Percentiles rank a stretch among this genome's conserved stretches.
These are phyloP conservation scores for Hipposideros larvatus DNA, from an alignment of 2,797 vertebrate species.

Conservation along the genomic window DNA sequence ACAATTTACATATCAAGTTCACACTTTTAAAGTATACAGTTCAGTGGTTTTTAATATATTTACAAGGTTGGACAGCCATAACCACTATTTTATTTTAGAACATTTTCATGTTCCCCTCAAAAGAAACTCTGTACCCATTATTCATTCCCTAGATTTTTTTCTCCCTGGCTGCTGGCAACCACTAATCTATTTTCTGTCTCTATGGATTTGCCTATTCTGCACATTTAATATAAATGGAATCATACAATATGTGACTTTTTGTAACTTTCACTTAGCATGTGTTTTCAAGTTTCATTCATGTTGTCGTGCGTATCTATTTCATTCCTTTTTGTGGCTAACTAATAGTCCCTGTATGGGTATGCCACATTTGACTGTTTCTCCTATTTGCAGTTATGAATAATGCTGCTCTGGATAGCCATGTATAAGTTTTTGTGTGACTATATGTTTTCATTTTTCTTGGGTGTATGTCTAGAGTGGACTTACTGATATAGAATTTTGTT, in stretches of 20 bases:
- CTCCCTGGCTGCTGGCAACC: background rate
- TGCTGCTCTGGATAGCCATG: background rate
- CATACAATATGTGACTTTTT: background rate
- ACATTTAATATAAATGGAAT: background rate
- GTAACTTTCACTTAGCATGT: background rate
- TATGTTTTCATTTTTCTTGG: background rate
- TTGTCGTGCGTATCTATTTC: background rate
- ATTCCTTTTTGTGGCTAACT: background rate
- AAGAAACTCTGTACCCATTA: background rate
- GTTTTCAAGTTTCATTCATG: background rate
- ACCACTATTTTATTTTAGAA: background rate
- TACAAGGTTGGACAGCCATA: background rate
- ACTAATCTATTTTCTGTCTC: background rate
- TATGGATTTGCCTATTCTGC: background rate
- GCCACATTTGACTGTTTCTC: background rate
- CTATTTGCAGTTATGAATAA: background rate
- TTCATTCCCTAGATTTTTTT: background rate
- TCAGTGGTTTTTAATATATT: constrained; percentile 3
- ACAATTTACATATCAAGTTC: background rate
- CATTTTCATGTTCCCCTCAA: background rate
- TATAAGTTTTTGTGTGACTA: background rate
- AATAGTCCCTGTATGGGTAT: background rate
- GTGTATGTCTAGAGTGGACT: background rate
- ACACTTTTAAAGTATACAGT: background rate
- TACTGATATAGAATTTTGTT: background rate